Conservation (phyloP, 2,888 invertebrate species). For the Chelonus formosanus region DNA sequence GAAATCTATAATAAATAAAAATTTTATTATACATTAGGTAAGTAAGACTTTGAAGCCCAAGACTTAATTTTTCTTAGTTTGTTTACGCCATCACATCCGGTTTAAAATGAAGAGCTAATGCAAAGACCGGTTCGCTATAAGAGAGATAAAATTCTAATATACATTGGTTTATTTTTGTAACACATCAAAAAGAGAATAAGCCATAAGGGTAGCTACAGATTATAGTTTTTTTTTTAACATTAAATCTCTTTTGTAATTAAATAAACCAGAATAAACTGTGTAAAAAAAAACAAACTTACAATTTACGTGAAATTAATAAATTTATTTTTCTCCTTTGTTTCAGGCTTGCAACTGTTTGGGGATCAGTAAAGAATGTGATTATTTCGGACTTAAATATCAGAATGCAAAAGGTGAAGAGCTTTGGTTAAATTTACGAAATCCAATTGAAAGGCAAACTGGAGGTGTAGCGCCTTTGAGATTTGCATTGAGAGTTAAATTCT, state of each 20-base stretch:
- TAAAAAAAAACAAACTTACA: not conserved
- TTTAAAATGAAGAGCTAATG: constrained; percentile 3
- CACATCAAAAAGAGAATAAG: not conserved
- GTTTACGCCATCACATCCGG: constrained; percentile 20
- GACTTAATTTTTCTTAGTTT: constrained; percentile 17
- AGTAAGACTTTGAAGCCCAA: not conserved
- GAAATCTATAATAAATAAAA: too few relatives aligned
- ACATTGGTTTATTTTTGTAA: constrained; percentile 7
- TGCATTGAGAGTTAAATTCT: constrained; percentile 84
- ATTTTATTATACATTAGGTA: not conserved
- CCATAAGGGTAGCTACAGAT: not conserved
- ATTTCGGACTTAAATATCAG: constrained; percentile 83
- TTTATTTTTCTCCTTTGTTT: constrained; percentile 19
- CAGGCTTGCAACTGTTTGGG: constrained; percentile 86
- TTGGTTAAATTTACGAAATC: constrained; percentile 88
- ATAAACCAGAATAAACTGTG: not conserved
- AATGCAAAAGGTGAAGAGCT: constrained; percentile 77
- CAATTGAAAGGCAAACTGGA: constrained; percentile 78
- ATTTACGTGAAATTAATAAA: not conserved
- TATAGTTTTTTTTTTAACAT: not conserved
- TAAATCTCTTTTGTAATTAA: too few relatives aligned
- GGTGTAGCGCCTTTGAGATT: constrained; percentile 74
- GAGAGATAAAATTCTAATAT: constrained; percentile 12
- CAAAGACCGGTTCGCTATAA: not conserved
- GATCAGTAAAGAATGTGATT: constrained; percentile 86